Base-by-base conservation (phyloP, 1,140 invertebrate genomes). In the Melanaphis sacchari region DNA sequence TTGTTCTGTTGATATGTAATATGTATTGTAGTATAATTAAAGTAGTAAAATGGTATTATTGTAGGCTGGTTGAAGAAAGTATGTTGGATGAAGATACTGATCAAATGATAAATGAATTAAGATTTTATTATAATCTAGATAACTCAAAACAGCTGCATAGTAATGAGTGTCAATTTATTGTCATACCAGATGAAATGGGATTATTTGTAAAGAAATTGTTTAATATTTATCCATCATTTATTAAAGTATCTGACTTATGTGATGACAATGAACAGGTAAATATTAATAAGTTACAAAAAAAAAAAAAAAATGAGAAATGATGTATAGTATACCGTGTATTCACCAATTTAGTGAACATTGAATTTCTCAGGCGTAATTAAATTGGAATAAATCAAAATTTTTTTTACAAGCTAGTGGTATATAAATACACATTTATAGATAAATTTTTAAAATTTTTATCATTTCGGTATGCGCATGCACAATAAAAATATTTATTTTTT, bases 61-160 rank as follows among this genome's bases (percentile, higher is more conserved):
- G 1, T 90, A 96, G 96, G 93, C 94, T 96, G 36, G 95, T 96
- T 11, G 96, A 97, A 94, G 96, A 94, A 36, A 94, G 95, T 81
- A 95, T 95, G 82, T 93, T 94, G 40, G 95, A 94, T 87, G 93
- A 94, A 88, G 91, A 94, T 91, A 90, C 59, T 49, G 85, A 84
- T 36, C 82, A 5, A 49, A 84, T 87, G 54, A 59, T 40, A 6
- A 49, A 31, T 4, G 94, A 94, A 59, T 41, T 96, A 21, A 94
- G 95, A 31, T 94, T 97, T 18, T 97, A 96, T 94, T 95, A 96
- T 94, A 95, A 94, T 87, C 82, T 96, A 22, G 96, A 96, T 93
- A 97, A 97, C 95, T 95, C 95, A 2, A 94, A 96, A 41, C 94
- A 96, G 87, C 96, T 96, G 94, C 96, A 96, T 94, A 96, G 95